A percentile compares a stretch with the other conserved stretches of the same genome.
Evolutionary conservation across 2,113 vertebrate genomes (phyloP).

Genomic region (Dromas ardeola): DNA sequence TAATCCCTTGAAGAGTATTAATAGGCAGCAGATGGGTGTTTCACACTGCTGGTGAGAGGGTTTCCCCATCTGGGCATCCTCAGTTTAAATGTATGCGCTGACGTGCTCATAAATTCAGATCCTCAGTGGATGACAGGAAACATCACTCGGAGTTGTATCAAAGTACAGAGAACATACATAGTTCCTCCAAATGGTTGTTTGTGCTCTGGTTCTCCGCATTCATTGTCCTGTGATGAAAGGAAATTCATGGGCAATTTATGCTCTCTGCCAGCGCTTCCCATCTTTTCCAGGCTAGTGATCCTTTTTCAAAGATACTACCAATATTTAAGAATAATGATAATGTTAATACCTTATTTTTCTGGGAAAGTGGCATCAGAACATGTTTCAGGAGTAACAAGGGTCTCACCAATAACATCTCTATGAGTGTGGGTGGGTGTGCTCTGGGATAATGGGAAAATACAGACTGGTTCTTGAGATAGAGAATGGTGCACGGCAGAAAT

Average conservation of each 20-base stretch:
- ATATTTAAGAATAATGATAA: background rate
- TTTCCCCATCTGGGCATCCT: constrained; percentile 54
- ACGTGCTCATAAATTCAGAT: constrained; percentile 18
- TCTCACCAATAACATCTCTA: rapidly evolving
- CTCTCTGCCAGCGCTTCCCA: background rate
- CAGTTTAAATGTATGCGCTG: background rate
- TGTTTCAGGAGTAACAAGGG: background rate
- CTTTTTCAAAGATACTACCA: background rate
- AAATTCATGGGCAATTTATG: background rate
- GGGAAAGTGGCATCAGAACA: background rate
- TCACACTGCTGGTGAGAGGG: constrained; percentile 12
- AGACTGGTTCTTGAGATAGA: background rate
- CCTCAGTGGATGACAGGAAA: constrained; percentile 20
- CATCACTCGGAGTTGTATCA: background rate
- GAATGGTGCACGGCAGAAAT: background rate
- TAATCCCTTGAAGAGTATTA: constrained; percentile 29
- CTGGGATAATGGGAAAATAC: background rate
- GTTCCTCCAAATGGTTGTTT: background rate
- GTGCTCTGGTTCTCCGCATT: background rate
- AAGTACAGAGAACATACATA: background rate
- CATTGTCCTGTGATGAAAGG: background rate
- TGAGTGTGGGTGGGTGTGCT: background rate
- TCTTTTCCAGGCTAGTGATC: background rate
- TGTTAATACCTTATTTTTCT: background rate
- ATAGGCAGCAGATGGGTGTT: constrained; percentile 43